phyloP scores from a whole-genome alignment of 2,797 vertebrate genomes.

The Oreochromis mossambicus region DNA sequence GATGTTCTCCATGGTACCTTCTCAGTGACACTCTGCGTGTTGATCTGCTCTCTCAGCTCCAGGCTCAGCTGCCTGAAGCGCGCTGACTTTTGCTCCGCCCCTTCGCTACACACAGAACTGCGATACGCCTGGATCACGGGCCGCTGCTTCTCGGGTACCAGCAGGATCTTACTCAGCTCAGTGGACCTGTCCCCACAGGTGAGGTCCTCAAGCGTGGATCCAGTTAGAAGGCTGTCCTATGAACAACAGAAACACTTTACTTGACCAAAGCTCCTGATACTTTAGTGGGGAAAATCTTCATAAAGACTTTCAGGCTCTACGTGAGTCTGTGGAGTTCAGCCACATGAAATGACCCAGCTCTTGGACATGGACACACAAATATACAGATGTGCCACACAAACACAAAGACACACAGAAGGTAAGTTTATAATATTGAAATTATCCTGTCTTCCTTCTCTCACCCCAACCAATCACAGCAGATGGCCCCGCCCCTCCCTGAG shows the following conservation, averaged over 20 bases:
- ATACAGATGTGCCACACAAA: too few relatives aligned
- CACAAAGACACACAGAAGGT: neutral
- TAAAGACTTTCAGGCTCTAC: neutral
- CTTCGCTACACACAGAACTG: constrained; percentile 71
- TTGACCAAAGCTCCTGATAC: neutral
- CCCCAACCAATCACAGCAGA: too few relatives aligned
- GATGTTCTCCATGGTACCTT: constrained; percentile 69
- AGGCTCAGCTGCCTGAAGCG: constrained; percentile 81
- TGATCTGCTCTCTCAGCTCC: constrained; percentile 83
- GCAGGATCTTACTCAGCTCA: constrained; percentile 77
- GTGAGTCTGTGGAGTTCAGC: neutral
- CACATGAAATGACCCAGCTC: too few relatives aligned
- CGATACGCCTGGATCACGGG: constrained; percentile 73
- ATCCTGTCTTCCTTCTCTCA: too few relatives aligned
- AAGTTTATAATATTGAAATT: too few relatives aligned
- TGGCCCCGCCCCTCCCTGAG: too few relatives aligned
- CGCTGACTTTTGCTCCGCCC: constrained; percentile 53
- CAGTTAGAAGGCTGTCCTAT: constrained; percentile 81
- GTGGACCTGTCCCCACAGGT: constrained; percentile 75
- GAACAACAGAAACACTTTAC: neutral
- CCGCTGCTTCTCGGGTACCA: constrained; percentile 69
- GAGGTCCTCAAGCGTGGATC: constrained; percentile 80
- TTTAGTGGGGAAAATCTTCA: neutral
- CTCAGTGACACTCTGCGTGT: constrained; percentile 73
- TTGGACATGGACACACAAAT: too few relatives aligned